Percentiles rank a stretch among this genome's conserved stretches.
Evolutionary conservation across 1,140 invertebrate species (phyloP).

Genomic region (Ceratina japonica): DNA sequence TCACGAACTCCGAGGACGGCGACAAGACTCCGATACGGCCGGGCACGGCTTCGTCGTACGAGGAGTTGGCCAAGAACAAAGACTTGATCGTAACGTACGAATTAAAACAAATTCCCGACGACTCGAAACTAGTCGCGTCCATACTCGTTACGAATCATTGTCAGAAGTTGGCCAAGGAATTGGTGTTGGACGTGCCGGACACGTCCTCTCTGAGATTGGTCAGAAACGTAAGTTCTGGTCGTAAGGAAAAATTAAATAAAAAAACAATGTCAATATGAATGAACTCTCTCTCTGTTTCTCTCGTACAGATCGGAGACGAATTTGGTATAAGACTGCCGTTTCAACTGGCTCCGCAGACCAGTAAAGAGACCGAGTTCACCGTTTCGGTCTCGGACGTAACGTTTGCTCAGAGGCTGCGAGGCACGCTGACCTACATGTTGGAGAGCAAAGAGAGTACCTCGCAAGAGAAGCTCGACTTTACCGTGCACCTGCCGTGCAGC

Average conservation of each 20-base stretch:
- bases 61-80: constrained; percentile 77
- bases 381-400: constrained; percentile 82
- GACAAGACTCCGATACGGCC: constrained; percentile 44
- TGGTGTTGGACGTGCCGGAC: constrained; percentile 83
- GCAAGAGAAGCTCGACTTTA: constrained; percentile 85
- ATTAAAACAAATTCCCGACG: constrained; percentile 78
- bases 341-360: constrained; percentile 77
- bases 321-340: constrained; percentile 81
- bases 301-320: constrained; percentile 70
- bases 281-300: too few relatives aligned
- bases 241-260: too few relatives aligned
- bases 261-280: too few relatives aligned
- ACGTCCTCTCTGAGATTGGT: constrained; percentile 81
- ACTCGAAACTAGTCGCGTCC: constrained; percentile 79
- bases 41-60: constrained; percentile 53
- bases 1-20: constrained; percentile 54
- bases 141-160: constrained; percentile 81
- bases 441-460: constrained; percentile 76
- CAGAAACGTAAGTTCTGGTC: constrained; percentile 78
- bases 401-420: constrained; percentile 83
- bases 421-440: constrained; percentile 84
- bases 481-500: constrained; percentile 81
- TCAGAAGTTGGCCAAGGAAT: constrained; percentile 79
- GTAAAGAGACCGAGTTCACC: constrained; percentile 81
- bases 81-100: constrained; percentile 79